phyloP scores from a whole-genome alignment of 2,888 invertebrate species.

The Leucoptera coffeella region DNA sequence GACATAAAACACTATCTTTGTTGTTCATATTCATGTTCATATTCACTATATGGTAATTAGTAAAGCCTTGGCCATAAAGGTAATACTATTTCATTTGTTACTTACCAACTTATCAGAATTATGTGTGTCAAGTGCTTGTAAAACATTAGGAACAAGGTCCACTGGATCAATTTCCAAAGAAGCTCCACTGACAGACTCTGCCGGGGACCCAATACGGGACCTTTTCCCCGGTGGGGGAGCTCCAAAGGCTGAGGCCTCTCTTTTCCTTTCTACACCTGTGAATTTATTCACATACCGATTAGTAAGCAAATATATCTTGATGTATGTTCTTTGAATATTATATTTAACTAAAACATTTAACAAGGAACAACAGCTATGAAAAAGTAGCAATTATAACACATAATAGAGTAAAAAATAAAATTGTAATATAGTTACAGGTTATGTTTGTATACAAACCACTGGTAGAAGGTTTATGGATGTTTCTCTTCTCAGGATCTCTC shows the following conservation, averaged over 20 bases:
- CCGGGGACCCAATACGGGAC: constrained; percentile 33
- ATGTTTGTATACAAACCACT: constrained; percentile 18
- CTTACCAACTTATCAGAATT: constrained; percentile 72
- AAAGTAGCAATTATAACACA: too few species aligned
- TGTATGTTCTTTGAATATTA: too few species aligned
- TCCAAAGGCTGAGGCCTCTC: constrained; percentile 57
- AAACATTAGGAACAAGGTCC: constrained; percentile 68
- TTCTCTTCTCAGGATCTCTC: constrained; percentile 58
- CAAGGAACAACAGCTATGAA: too few species aligned
- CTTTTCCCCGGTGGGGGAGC: constrained; percentile 49
- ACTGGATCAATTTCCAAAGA: constrained; percentile 77
- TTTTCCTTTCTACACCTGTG: constrained; percentile 61
- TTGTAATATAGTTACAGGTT: too few species aligned
- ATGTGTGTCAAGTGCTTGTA: constrained; percentile 69
- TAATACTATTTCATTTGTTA: too few species aligned
- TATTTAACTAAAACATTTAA: too few species aligned
- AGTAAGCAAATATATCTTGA: too few species aligned
- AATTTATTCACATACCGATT: too few species aligned
- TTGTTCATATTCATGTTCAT: background rate
- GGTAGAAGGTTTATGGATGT: constrained; percentile 48
- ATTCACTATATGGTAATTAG: too few species aligned
- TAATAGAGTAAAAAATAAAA: too few species aligned
- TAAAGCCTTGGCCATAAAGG: background rate
- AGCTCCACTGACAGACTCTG: constrained; percentile 29
- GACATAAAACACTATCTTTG: background rate